Evolutionary conservation across 2,113 vertebrate species (phyloP), one percentile per base, ranked within the genome.

Genomic region (Octodon degus): DNA sequence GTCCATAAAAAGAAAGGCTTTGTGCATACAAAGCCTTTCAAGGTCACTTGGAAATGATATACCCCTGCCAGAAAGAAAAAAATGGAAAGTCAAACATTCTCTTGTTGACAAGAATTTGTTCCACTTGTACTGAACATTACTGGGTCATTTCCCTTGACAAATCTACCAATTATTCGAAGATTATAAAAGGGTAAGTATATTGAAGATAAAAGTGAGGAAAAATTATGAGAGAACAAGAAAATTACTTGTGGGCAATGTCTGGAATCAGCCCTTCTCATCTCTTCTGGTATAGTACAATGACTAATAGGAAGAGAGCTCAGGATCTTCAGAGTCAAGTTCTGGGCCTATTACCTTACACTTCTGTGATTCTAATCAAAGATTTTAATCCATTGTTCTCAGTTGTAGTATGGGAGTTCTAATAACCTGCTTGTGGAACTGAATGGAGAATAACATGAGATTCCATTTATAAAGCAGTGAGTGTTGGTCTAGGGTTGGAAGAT

Each of bases 111-210:
- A 84, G 5, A 7, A 87, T 90, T 97, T 90, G 86, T 43, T 63
- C 6, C 70, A 76, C 53, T 65, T 90, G 16, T 79, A 65, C 5
- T 77, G 27, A 90, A 77, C 50, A 79, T 34, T 89, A 82, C 70
- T 84, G 8, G 20, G 22, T 60, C n/a, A 79, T 37, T 93, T 82
- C 25, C 62, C 14, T 65, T 65, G 43, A 84, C 5, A 90, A 79
- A 72, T 70, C 94, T 7, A 58, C 68, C 70, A 89, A 81, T 80
- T n/a, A 47, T 74, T 80, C 67, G 81, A 96, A 63, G 19, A 70
- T 74, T 60, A 70, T 12, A 47, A 95, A 70, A 60, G 37, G 53
- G 2, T 81, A 79, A 90, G 58, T 58, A 62, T 82, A 22, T 43
- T 24, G 24, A 85, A 63, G 80, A 80, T 85, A 40, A 92, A 94